These are phyloP conservation scores for Ganaspis sp. DNA, from an alignment of 1,140 invertebrate species.

Conservation along the genomic window DNA sequence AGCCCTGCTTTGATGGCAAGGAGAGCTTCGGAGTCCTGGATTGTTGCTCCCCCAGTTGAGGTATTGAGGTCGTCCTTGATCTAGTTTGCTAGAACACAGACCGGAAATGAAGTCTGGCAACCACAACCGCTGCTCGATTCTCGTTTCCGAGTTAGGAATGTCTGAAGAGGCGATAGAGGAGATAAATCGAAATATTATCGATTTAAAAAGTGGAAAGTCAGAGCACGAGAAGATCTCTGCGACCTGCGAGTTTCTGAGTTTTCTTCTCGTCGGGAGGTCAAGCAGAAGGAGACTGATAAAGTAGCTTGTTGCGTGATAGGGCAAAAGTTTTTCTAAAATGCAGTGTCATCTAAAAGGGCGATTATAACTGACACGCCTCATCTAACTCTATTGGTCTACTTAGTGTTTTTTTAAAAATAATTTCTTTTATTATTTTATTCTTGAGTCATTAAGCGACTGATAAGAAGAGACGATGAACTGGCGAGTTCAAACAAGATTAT, in stretches of 20 bases:
- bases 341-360: conserved; percentile 3
- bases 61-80: conserved; percentile 72
- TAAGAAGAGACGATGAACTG: conserved; percentile 3
- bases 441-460: not conserved
- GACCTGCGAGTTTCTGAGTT: not conserved
- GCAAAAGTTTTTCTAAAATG: conserved; percentile 8
- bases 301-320: not conserved
- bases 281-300: conserved; percentile 1
- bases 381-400: not conserved
- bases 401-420: not conserved
- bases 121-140: not conserved
- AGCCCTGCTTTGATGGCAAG: conserved; percentile 89
- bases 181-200: not conserved
- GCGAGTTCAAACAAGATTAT: not conserved
- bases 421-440: not conserved
- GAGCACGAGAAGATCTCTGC: not conserved
- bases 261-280: conserved; percentile 10
- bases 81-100: not conserved
- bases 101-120: not conserved
- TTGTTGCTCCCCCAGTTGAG: conserved; percentile 88
- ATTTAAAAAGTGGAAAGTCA: not conserved
- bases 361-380: not conserved
- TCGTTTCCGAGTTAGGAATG: not conserved
- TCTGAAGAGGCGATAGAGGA: not conserved
- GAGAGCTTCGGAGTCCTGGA: conserved; percentile 90